Evolutionary conservation across 2,113 vertebrate species (phyloP).

Genomic region (Phylloscopus trochilus): DNA sequence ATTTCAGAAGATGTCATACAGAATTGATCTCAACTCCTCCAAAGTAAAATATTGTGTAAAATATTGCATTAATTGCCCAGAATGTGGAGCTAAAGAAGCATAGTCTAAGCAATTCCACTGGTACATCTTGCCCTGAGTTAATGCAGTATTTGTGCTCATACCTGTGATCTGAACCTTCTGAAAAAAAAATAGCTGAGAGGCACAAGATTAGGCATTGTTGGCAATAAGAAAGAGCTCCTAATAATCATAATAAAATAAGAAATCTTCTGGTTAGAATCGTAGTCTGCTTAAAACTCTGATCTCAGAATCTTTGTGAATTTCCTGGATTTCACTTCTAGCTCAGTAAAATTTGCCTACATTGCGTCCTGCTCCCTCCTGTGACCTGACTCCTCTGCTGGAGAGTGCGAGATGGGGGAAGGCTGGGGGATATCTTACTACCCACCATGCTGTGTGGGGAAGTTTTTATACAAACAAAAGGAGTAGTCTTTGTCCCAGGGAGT

Average conservation of each 20-base stretch:
- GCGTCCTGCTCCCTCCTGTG: not conserved
- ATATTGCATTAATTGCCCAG: constrained; percentile 3
- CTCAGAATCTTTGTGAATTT: not conserved
- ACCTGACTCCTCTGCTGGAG: not conserved
- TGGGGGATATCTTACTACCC: not conserved
- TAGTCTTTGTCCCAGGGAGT: not conserved
- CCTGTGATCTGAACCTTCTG: not conserved
- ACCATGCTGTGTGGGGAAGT: not conserved
- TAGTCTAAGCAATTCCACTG: not conserved
- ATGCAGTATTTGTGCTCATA: not conserved
- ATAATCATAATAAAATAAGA: not conserved
- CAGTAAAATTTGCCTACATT: not conserved
- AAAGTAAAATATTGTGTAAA: not conserved
- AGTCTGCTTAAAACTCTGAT: not conserved
- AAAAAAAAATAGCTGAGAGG: not conserved
- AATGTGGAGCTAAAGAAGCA: constrained; percentile 21
- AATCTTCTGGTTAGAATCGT: not conserved
- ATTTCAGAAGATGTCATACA: not conserved
- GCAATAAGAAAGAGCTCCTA: not conserved
- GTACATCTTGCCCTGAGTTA: not conserved
- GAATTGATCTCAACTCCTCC: not conserved
- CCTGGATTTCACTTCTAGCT: not conserved
- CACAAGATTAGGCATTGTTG: not conserved
- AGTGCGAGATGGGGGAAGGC: too few species aligned
- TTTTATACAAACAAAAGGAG: not conserved